Evolutionary conservation across 2,888 invertebrate species (phyloP).

Genomic region (Drosophila dives): DNA sequence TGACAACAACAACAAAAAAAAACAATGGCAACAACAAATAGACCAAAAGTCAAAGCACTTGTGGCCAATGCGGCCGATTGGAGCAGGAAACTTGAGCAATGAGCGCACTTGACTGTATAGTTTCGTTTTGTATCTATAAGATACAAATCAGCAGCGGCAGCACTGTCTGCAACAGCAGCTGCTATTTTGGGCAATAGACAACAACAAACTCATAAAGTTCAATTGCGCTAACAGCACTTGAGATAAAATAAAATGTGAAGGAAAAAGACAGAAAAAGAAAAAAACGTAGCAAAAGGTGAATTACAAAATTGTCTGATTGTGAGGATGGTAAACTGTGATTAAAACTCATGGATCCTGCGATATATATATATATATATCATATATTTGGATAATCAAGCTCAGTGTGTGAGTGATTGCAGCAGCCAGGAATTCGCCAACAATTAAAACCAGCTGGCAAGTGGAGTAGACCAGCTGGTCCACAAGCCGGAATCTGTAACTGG

Average conservation of each 20-base stretch:
- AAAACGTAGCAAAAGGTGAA: constrained; percentile 25
- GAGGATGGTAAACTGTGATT: constrained; percentile 27
- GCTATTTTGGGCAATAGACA: constrained; percentile 60
- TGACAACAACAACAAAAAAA: constrained; percentile 19
- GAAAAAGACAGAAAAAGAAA: neutral
- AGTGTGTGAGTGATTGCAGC: constrained; percentile 15
- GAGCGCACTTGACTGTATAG: constrained; percentile 62
- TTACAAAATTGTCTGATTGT: constrained; percentile 24
- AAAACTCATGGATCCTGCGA: constrained; percentile 1
- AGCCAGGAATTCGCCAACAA: constrained; percentile 29
- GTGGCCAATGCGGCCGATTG: constrained; percentile 47
- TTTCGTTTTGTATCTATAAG: constrained; percentile 52
- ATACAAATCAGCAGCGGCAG: constrained; percentile 54
- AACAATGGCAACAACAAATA: constrained; percentile 15
- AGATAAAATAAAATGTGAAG: constrained; percentile 29
- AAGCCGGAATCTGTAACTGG: constrained; percentile 54
- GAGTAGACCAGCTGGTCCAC: constrained; percentile 36
- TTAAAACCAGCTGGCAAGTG: constrained; percentile 38
- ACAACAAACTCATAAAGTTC: constrained; percentile 65
- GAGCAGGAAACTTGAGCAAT: constrained; percentile 73
- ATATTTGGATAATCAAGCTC: constrained; percentile 1
- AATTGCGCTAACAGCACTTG: constrained; percentile 61
- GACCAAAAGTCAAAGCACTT: constrained; percentile 53
- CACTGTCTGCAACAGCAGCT: constrained; percentile 19
- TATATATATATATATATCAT: neutral